Percentiles rank a stretch among this genome's conserved stretches.
Evolutionary conservation across 2,113 vertebrate species (phyloP).

Genomic region (Loxodonta africana): DNA sequence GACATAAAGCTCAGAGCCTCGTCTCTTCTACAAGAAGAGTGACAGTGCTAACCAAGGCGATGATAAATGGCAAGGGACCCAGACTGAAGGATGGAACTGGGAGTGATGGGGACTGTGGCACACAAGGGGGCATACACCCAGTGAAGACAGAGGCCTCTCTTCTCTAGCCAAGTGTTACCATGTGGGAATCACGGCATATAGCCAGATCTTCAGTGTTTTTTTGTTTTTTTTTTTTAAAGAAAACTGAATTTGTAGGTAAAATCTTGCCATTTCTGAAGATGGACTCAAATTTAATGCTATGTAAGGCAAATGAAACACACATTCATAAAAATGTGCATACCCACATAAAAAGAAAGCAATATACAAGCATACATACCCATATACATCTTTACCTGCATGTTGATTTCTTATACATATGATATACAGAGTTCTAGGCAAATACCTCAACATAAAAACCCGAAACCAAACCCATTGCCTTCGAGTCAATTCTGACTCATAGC

Average conservation of each 20-base stretch:
- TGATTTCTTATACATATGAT: background rate
- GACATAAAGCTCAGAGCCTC: background rate
- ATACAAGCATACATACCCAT: background rate
- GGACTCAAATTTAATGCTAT: background rate
- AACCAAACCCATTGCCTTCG: too few relatives aligned
- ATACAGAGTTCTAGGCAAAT: background rate
- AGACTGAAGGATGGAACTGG: background rate
- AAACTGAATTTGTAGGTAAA: constrained; percentile 7
- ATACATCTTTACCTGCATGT: background rate
- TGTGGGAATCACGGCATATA: background rate
- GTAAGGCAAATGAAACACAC: background rate
- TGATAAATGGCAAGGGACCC: background rate
- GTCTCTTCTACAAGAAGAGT: background rate
- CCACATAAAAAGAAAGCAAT: background rate
- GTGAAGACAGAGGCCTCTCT: background rate
- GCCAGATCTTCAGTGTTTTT: background rate
- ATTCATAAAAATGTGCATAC: background rate
- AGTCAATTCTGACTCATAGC: too few relatives aligned
- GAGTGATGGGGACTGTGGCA: background rate
- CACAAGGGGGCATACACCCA: background rate
- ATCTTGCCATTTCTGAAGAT: background rate
- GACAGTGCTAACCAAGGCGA: too few relatives aligned
- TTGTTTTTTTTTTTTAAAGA: constrained; percentile 38
- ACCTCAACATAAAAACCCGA: too few relatives aligned
- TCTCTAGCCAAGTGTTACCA: background rate